Conservation (phyloP, 2,113 vertebrate genomes). For the Phyllostomus discolor region DNA sequence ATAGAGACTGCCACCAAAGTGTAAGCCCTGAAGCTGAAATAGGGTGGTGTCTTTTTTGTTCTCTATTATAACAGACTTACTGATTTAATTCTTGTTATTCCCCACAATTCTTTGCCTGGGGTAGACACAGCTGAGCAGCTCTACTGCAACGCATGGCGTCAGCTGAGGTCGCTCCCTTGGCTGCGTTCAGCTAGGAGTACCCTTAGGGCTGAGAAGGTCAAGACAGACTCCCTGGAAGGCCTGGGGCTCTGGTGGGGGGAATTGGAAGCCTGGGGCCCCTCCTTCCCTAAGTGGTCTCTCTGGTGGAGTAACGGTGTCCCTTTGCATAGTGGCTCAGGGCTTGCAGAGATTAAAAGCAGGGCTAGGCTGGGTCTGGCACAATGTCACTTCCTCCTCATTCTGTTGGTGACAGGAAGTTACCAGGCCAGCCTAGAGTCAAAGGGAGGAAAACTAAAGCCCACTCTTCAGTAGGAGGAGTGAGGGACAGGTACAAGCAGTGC, state of each 20-base stretch:
- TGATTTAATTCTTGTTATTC: not conserved
- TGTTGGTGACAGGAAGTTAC: not conserved
- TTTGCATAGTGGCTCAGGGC: not conserved
- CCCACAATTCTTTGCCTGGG: not conserved
- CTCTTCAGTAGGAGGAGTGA: not conserved
- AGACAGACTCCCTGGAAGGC: not conserved
- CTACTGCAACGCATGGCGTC: not conserved
- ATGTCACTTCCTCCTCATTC: not conserved
- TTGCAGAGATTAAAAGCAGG: not conserved
- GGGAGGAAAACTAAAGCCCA: not conserved
- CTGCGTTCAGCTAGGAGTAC: not conserved
- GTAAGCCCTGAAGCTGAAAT: not conserved
- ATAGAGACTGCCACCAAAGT: not conserved
- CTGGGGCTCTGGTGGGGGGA: not conserved
- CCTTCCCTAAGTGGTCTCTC: not conserved
- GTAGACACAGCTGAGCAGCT: not conserved
- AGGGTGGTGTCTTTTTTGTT: not conserved
- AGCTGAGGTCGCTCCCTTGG: not conserved
- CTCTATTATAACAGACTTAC: not conserved
- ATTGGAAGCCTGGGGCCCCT: not conserved
- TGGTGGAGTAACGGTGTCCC: not conserved
- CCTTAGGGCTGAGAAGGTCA: not conserved
- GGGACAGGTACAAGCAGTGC: accelerated
- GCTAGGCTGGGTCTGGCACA: not conserved
- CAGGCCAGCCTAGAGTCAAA: not conserved